Evolutionary conservation across 2,888 invertebrate genomes (phyloP).

Genomic region (Dyspetes luteomarginatus): DNA sequence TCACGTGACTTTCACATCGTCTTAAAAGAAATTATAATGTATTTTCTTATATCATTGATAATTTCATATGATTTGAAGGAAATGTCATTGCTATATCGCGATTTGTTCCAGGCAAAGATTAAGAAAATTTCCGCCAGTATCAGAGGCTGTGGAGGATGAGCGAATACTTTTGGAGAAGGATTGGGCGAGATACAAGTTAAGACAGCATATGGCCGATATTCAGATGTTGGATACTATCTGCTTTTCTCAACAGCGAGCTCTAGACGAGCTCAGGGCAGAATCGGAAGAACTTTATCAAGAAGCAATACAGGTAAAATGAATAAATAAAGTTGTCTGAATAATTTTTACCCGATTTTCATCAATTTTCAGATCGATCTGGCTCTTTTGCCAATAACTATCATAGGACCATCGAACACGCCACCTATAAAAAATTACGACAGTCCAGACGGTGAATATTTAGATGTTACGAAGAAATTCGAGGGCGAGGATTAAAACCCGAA

Average conservation of each 20-base stretch:
- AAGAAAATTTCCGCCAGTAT: slow-evolving; percentile 84
- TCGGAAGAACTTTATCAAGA: slow-evolving; percentile 94
- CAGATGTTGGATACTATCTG: slow-evolving; percentile 88
- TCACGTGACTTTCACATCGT: too few relatives aligned
- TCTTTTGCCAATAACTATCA: slow-evolving; percentile 88
- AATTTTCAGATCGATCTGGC: slow-evolving; percentile 88
- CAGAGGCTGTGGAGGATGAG: slow-evolving; percentile 86
- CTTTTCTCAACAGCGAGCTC: slow-evolving; percentile 90
- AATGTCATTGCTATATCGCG: not conserved
- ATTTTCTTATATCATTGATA: slow-evolving; percentile 57
- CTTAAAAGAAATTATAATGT: too few relatives aligned
- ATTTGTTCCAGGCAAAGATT: slow-evolving; percentile 83
- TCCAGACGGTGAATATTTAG: slow-evolving; percentile 96
- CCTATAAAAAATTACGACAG: slow-evolving; percentile 91
- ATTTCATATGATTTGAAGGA: not conserved
- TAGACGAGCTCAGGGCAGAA: slow-evolving; percentile 91
- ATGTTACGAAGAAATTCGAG: slow-evolving; percentile 88
- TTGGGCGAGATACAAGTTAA: slow-evolving; percentile 90
- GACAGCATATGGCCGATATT: slow-evolving; percentile 87
- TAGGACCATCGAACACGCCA: slow-evolving; percentile 92
- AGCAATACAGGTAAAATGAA: slow-evolving; percentile 90
- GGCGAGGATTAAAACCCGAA: slow-evolving; percentile 68
- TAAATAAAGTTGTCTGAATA: slow-evolving; percentile 82
- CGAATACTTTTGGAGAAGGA: slow-evolving; percentile 88
- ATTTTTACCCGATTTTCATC: slow-evolving; percentile 25